A percentile compares a stretch with the other conserved stretches of the same genome.
phyloP scores from a whole-genome alignment of 2,888 invertebrate genomes.

The Hirtodrosophila duncani region DNA sequence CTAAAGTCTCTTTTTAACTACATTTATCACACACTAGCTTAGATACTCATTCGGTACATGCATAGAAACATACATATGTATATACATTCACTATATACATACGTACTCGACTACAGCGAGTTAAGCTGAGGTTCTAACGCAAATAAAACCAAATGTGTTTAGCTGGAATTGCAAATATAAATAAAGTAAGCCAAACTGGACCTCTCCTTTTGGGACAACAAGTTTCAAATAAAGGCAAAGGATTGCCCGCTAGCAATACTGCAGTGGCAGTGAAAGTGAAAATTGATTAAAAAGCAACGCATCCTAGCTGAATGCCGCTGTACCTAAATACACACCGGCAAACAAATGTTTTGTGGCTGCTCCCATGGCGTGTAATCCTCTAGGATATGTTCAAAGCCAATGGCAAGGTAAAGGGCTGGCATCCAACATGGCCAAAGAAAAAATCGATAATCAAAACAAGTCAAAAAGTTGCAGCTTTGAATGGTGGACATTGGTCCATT shows the following conservation, averaged over 20 bases:
- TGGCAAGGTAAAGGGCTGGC: constrained; percentile 9
- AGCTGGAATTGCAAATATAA: constrained; percentile 21
- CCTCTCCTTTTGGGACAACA: constrained; percentile 32
- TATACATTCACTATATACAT: no score
- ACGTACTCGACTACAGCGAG: no score
- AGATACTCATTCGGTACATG: no score
- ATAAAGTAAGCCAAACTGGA: constrained; percentile 14
- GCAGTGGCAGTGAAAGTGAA: constrained; percentile 33
- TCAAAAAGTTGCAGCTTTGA: constrained; percentile 27
- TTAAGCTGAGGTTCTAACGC: background rate
- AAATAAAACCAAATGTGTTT: constrained; percentile 15
- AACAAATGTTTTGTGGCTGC: constrained; percentile 16
- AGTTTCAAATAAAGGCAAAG: constrained; percentile 38
- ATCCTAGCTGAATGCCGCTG: constrained; percentile 32
- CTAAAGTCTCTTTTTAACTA: no score
- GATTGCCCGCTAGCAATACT: constrained; percentile 33
- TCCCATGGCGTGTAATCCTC: constrained; percentile 32
- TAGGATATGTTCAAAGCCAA: constrained; percentile 6
- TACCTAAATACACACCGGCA: constrained; percentile 48
- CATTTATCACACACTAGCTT: no score
- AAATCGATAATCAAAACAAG: constrained; percentile 46
- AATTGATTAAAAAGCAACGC: constrained; percentile 64
- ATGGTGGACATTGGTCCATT: constrained; percentile 26
- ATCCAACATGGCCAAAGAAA: constrained; percentile 26
- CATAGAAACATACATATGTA: no score